Percentiles rank a stretch among this genome's conserved stretches.
These are phyloP conservation scores for Morpho achilles DNA, from an alignment of 2,888 invertebrate species.

Conservation along the genomic window DNA sequence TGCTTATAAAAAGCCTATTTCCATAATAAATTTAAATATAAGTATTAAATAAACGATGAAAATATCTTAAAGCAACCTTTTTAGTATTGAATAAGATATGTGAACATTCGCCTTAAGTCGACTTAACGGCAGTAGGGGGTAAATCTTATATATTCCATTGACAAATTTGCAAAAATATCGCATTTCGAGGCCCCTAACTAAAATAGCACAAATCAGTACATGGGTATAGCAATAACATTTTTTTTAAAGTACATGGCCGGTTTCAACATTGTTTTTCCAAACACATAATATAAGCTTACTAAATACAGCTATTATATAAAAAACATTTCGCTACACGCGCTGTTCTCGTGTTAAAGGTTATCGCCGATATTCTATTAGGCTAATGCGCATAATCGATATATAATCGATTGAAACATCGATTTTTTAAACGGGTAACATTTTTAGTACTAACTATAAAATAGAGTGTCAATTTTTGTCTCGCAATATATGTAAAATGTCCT, in stretches of 20 bases:
- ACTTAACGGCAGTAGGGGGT: conserved; percentile 30
- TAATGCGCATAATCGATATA: neutral
- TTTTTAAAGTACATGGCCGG: conserved; percentile 60
- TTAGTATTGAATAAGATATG: neutral
- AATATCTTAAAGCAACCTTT: neutral
- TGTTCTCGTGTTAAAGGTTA: conserved; percentile 28
- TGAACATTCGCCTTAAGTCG: conserved; percentile 20
- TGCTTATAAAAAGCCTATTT: too few relatives aligned
- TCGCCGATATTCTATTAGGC: conserved; percentile 10
- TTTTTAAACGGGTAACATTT: neutral
- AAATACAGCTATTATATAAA: conserved; percentile 63
- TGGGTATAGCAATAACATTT: conserved; percentile 37
- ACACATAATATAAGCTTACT: conserved; percentile 41
- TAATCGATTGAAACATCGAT: neutral
- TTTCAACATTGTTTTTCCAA: conserved; percentile 51
- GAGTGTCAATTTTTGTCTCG: too few relatives aligned
- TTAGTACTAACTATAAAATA: too few relatives aligned
- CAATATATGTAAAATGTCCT: too few relatives aligned
- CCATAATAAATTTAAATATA: too few relatives aligned
- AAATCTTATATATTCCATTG: conserved; percentile 25
- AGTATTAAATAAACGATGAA: too few relatives aligned
- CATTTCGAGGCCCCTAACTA: conserved; percentile 49
- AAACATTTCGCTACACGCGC: conserved; percentile 38
- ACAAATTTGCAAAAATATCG: conserved; percentile 68
- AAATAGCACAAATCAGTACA: conserved; percentile 56